phyloP scores from a whole-genome alignment of 2,113 vertebrate genomes.

The Gymnocephalus cernua region DNA sequence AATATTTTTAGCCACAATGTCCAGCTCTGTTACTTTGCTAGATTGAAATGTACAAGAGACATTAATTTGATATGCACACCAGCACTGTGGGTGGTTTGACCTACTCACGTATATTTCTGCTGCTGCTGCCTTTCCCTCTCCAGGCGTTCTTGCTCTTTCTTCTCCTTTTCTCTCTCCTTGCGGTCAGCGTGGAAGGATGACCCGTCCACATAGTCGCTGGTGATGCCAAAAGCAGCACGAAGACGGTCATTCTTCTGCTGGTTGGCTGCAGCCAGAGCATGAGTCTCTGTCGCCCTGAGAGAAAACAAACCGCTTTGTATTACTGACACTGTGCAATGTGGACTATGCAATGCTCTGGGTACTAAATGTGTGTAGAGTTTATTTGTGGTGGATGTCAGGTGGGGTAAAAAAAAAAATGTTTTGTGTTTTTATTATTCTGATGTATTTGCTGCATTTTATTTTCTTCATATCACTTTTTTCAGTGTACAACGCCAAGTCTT shows the following conservation, averaged over 20 bases:
- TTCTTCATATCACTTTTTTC: no score
- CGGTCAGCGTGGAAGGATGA: constrained; percentile 93
- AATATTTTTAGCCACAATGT: background rate
- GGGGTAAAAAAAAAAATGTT: no score
- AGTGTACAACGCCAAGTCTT: no score
- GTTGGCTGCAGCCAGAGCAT: constrained; percentile 92
- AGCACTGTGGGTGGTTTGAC: background rate
- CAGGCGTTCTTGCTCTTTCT: constrained; percentile 83
- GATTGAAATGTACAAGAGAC: background rate
- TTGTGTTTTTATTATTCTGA: no score
- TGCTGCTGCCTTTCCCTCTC: constrained; percentile 83
- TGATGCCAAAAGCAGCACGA: constrained; percentile 91
- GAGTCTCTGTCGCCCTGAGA: constrained; percentile 90
- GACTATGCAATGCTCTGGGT: background rate
- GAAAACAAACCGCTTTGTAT: background rate
- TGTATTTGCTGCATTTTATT: no score
- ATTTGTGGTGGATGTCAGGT: no score
- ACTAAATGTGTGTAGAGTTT: background rate
- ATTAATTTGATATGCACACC: background rate
- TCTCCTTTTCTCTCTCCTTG: constrained; percentile 87
- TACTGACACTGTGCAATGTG: background rate
- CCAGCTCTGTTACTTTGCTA: background rate
- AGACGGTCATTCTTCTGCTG: constrained; percentile 94
- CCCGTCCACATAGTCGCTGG: constrained; percentile 91
- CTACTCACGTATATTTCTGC: constrained; percentile 84